Evolutionary conservation across 2,797 vertebrate species (phyloP), one percentile per base, ranked within the genome.

Genomic region (Myotis myotis): DNA sequence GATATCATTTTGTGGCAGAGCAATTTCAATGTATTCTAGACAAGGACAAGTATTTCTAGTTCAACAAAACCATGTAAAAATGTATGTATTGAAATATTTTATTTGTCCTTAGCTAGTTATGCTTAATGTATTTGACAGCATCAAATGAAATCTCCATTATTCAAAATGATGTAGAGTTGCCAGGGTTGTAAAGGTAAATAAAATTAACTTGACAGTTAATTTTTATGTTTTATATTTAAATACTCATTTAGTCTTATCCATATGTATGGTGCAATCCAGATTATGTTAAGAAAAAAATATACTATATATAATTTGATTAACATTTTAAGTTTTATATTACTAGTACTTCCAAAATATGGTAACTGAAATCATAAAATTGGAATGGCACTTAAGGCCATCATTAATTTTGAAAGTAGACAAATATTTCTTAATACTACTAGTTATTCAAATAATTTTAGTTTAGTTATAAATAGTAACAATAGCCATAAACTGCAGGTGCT

Each of bases 181-280:
- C 0, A 1, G 44, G 75, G 33, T 22, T 81, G 66, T 81, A 47
- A 87, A 87, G 15, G 47, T 71, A 95, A 97, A 85, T 47, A 87
- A 64, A 72, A 78, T 85, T 74, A 93, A 20, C 10, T 2, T 57
- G 28, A 87, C 23, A 90, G 89, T 53, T 76, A 53, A 76, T 53
- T 33, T 53, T 53, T 51, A 51, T 57, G 3, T 57, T 96, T 95
- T 55, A 60, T 88, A 95, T 96, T 95, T 91, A 96, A 97, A 83
- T 93, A 11, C 3, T 95, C 1, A 55, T 96, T 95, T 92, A 82
- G 12, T 4, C 5, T 90, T 74, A 71, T n/a, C 57, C 2, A 81
- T 62, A 81, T 94, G 94, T 96, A 51, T 22, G 49, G 49, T 66
- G 8, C 3, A n/a, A 82, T 23, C 11, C 13, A 84, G 1, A 44